These are phyloP conservation scores for Drosophila nigromelanica DNA, from an alignment of 1,140 invertebrate species.

Conservation along the genomic window DNA sequence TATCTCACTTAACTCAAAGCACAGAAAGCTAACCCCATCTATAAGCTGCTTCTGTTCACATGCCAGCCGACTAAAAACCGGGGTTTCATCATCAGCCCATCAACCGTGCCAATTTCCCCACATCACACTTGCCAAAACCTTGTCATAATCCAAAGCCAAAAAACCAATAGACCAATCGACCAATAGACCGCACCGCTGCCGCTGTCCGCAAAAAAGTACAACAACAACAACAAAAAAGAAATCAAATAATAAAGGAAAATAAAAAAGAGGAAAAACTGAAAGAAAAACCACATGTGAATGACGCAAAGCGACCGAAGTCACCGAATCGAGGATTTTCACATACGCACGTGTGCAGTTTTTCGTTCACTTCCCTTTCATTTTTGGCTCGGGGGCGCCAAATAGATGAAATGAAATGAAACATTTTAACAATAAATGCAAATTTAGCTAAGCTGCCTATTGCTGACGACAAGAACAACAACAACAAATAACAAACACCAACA, in stretches of 20 bases:
- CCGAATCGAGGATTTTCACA: conserved; percentile 35
- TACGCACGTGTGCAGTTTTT: conserved; percentile 61
- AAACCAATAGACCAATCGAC: conserved; percentile 71
- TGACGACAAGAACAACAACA: conserved; percentile 55
- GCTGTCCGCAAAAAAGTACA: conserved; percentile 2
- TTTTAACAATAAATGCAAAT: conserved; percentile 82
- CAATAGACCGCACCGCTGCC: conserved; percentile 43
- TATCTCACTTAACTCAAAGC: conserved; percentile 11
- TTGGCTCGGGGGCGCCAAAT: conserved; percentile 47
- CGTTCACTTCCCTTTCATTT: conserved; percentile 23
- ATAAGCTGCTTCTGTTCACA: conserved; percentile 20
- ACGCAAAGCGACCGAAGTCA: conserved; percentile 8
- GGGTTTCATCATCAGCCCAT: conserved; percentile 32
- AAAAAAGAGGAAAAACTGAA: conserved; percentile 13
- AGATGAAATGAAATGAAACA: conserved; percentile 80
- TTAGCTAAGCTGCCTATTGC: conserved; percentile 76
- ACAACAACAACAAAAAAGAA: no score
- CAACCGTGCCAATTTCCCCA: not conserved
- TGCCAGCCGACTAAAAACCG: not conserved
- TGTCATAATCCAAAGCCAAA: conserved; percentile 80
- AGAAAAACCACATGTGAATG: conserved; percentile 36
- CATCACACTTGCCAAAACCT: conserved; percentile 50
- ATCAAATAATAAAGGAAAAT: conserved; percentile 2
- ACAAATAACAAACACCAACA: conserved; percentile 32
- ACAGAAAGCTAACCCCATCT: conserved; percentile 14